phyloP scores from a whole-genome alignment of 2,888 invertebrate species.

The Ochropleura leucogaster region DNA sequence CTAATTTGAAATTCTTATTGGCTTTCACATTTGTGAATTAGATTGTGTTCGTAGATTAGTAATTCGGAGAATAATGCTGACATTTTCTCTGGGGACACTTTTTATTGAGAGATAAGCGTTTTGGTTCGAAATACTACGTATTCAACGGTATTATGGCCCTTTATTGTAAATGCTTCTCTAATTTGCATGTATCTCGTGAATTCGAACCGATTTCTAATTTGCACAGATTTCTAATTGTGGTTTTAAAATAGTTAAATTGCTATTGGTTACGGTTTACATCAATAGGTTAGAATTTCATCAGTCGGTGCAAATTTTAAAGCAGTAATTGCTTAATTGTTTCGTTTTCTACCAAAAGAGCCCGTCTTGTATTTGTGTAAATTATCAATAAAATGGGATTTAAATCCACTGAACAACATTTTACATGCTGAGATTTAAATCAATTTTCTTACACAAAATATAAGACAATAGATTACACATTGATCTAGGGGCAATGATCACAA shows the following conservation, averaged over 20 bases:
- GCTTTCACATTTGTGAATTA: conserved; percentile 71
- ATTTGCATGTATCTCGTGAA: conserved; percentile 35
- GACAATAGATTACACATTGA: too few relatives aligned
- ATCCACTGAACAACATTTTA: neutral
- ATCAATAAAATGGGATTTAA: neutral
- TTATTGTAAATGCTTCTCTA: conserved; percentile 30
- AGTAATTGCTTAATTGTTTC: neutral
- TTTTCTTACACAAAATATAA: neutral
- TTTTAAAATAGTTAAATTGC: neutral
- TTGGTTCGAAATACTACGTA: conserved; percentile 36
- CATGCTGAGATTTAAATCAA: neutral
- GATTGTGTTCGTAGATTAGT: conserved; percentile 68
- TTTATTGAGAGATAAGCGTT: conserved; percentile 54
- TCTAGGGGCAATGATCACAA: too few relatives aligned
- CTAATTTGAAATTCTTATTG: conserved; percentile 77
- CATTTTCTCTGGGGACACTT: conserved; percentile 38
- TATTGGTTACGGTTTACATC: neutral
- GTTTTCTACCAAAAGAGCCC: neutral
- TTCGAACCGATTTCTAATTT: conserved; percentile 25
- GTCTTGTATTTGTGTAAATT: neutral
- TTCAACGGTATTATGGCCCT: conserved; percentile 43
- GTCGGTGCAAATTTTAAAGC: neutral
- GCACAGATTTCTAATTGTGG: conserved; percentile 1
- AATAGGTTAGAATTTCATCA: neutral
- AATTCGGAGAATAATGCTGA: conserved; percentile 67